Percentiles rank a stretch among this genome's conserved stretches.
Conservation (phyloP, 2,113 vertebrate species). For the Rana temporaria region DNA sequence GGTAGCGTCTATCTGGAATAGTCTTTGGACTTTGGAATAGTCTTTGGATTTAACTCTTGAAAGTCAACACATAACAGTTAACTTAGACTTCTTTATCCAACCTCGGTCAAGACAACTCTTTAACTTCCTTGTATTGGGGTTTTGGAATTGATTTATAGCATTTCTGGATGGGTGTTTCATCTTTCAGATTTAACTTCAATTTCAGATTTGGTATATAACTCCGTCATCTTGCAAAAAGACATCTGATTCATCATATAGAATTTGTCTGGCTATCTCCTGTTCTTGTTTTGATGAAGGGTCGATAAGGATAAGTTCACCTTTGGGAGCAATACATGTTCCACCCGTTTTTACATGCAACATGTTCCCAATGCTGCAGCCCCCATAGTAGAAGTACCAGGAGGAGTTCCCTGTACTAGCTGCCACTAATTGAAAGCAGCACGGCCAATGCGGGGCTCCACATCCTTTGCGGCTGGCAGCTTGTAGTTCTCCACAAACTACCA, state of each 20-base stretch:
- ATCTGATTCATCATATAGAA: background rate
- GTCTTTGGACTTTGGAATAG: too few relatives aligned
- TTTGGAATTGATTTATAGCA: background rate
- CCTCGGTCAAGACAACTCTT: background rate
- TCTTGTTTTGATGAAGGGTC: background rate
- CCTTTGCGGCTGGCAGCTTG: too few relatives aligned
- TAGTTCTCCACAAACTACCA: too few relatives aligned
- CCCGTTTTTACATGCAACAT: too few relatives aligned
- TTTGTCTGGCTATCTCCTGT: background rate
- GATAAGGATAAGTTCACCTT: too few relatives aligned
- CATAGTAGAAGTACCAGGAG: too few relatives aligned
- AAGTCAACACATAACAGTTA: background rate
- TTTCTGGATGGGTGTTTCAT: background rate
- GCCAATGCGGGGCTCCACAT: too few relatives aligned
- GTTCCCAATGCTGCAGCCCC: too few relatives aligned
- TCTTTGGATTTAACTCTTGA: background rate
- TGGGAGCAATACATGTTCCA: too few relatives aligned
- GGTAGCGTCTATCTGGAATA: background rate
- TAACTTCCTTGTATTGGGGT: background rate
- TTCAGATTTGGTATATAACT: background rate
- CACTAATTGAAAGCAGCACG: too few relatives aligned
- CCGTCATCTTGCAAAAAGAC: background rate
- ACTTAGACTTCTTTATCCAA: background rate
- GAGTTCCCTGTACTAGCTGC: too few relatives aligned
- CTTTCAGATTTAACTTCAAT: background rate